Conservation (phyloP, 2,888 invertebrate genomes). For the Xanthorhoe spadicearia region DNA sequence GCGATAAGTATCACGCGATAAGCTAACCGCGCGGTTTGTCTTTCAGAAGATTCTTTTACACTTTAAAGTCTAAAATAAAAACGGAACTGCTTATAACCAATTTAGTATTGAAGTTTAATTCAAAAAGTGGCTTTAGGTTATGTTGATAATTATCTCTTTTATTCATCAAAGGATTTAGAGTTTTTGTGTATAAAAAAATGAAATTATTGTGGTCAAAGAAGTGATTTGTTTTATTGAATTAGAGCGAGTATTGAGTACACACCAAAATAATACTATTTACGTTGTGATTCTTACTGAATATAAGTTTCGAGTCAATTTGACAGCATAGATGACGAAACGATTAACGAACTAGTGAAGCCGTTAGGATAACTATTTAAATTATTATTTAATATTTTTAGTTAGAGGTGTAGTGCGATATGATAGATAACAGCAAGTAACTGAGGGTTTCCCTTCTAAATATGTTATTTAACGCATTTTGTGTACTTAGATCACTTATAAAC, state of each 20-base stretch:
- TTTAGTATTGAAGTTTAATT: neutral
- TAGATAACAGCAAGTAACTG: neutral
- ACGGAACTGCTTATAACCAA: neutral
- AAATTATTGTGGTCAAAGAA: no score
- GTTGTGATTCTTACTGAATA: neutral
- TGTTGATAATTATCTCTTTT: no score
- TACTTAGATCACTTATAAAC: neutral
- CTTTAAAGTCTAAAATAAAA: neutral
- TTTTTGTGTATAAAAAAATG: no score
- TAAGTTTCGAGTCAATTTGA: neutral
- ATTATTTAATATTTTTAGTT: slow-evolving; percentile 53
- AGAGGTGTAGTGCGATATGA: slow-evolving; percentile 34
- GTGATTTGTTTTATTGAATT: no score
- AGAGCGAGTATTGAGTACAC: no score
- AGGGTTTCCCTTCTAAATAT: neutral
- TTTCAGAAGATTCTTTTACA: neutral
- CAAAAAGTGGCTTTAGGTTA: no score
- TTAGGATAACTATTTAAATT: slow-evolving; percentile 60
- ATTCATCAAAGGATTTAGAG: no score
- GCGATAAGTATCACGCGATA: neutral
- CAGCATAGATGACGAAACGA: neutral
- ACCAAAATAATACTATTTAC: neutral
- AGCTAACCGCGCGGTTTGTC: no score
- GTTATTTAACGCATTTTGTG: neutral
- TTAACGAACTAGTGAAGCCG: slow-evolving; percentile 1